Base-by-base conservation (phyloP, 2,888 invertebrate genomes). In the Ennomos quercinarius region DNA sequence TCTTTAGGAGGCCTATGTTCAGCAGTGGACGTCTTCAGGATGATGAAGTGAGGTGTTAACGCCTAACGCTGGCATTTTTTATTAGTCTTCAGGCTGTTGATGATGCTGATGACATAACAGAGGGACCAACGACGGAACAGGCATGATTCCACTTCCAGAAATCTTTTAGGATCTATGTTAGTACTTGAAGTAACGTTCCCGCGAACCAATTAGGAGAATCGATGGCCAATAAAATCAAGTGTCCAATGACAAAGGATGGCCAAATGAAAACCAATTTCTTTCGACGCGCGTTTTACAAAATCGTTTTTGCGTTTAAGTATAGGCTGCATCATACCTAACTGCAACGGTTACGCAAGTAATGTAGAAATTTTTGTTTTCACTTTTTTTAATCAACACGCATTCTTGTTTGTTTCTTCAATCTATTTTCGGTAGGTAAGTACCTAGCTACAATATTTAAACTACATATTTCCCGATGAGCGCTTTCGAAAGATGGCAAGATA, bases 191-290 rank as follows among this genome's bases (percentile, higher is more conserved):
- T 75, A 71, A 71, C 74, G 68, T 74, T 79, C 74, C 70, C 72
- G 69, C 75, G 73, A 81, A 80, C 80, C 87, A 88, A 87, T 88
- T 87, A 87, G 83, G 72, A 74, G 71, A 84, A 83, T 78, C 75
- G 81, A 78, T 79, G 78, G 78, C 78, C 80, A 82, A 86, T 84
- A 81, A 82, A 73, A 39, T 51, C 76, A 72, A 73, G 57, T 52
- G 59, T 38, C 58, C 41, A 45, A 45, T 50, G 41, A 50, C 41
- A 57, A 47, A 37, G 36, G 1, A 54, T 51, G 49, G 57, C 54
- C 38, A 52, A 57, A 61, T 53, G 57, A 59, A 61, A 63, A 63
- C 53, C 63, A 63, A 63, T 67, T 65, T 52, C 58, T 17, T 36
- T 47, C 43, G 40, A 49, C n/a, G 10, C 13, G 35, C 35, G 12